Evolutionary conservation across 2,797 vertebrate genomes (phyloP).

Genomic region (Hydrocynus forskahlii): DNA sequence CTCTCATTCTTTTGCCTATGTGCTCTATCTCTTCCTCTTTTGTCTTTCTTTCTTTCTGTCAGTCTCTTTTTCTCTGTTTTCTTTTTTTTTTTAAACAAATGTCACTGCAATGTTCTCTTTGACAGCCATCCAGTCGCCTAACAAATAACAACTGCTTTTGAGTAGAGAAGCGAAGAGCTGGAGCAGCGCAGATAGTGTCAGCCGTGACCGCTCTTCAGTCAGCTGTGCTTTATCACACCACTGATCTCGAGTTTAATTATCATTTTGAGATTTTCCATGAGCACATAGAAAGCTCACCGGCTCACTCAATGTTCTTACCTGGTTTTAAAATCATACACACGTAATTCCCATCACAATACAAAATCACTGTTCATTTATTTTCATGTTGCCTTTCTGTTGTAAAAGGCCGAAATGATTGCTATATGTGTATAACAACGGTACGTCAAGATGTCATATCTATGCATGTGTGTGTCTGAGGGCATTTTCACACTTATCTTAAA

Average conservation of each 20-base stretch:
- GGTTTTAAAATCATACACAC: neutral
- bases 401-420: neutral
- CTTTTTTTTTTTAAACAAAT: conserved; percentile 44
- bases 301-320: neutral
- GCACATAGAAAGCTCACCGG: neutral
- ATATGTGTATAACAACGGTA: neutral
- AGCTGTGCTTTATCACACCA: neutral
- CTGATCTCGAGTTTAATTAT: conserved; percentile 24
- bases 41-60: conserved; percentile 51
- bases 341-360: neutral
- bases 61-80: conserved; percentile 60
- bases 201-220: conserved; percentile 1
- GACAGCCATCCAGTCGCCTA: conserved; percentile 18
- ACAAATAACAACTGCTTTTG: conserved; percentile 10
- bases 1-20: no score
- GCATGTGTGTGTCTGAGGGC: neutral
- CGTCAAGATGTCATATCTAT: conserved; percentile 32
- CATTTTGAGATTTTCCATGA: neutral
- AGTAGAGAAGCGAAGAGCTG: neutral
- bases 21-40: conserved; percentile 8
- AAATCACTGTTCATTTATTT: neutral
- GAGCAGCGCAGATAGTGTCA: conserved; percentile 5
- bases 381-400: conserved; percentile 3
- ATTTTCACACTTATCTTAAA: no score
- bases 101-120: conserved; percentile 14